phyloP scores from a whole-genome alignment of 2,113 vertebrate species.

The Phylloscopus trochilus region DNA sequence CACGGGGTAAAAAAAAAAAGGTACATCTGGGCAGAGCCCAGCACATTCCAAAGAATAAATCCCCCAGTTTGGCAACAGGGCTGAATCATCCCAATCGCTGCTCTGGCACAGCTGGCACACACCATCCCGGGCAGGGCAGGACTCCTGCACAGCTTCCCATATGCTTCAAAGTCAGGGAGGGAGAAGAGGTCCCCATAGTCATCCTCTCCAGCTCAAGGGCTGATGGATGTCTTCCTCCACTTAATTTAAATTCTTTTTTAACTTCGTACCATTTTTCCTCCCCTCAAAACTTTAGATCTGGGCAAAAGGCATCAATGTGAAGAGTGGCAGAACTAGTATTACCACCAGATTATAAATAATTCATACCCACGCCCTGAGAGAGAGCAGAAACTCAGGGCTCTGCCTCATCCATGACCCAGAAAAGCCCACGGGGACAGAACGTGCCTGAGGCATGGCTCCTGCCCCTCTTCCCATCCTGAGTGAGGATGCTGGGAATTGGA shows the following conservation, averaged over 20 bases:
- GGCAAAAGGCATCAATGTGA: neutral
- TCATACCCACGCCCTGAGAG: neutral
- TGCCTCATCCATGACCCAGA: slow-evolving; percentile 13
- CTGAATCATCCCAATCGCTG: fast-evolving
- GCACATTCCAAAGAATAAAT: neutral
- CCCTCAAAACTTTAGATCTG: neutral
- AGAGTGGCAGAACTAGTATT: slow-evolving; percentile 1
- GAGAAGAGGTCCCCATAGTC: neutral
- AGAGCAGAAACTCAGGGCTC: neutral
- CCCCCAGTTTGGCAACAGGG: neutral
- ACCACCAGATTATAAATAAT: slow-evolving; percentile 21
- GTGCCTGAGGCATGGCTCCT: neutral
- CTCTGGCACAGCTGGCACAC: neutral
- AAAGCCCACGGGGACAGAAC: neutral
- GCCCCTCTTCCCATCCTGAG: neutral
- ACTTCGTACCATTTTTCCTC: neutral
- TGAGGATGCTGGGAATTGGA: neutral
- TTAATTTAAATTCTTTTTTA: neutral
- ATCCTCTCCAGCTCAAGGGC: neutral
- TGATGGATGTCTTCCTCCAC: neutral
- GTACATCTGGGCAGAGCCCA: neutral
- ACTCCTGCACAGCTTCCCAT: fast-evolving
- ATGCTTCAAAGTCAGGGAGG: neutral
- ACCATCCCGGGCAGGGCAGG: neutral
- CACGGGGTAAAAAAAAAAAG: fast-evolving